Percentiles rank a stretch among this genome's conserved stretches.
Conservation (phyloP, 2,797 vertebrate genomes). For the Coilia nasus region DNA sequence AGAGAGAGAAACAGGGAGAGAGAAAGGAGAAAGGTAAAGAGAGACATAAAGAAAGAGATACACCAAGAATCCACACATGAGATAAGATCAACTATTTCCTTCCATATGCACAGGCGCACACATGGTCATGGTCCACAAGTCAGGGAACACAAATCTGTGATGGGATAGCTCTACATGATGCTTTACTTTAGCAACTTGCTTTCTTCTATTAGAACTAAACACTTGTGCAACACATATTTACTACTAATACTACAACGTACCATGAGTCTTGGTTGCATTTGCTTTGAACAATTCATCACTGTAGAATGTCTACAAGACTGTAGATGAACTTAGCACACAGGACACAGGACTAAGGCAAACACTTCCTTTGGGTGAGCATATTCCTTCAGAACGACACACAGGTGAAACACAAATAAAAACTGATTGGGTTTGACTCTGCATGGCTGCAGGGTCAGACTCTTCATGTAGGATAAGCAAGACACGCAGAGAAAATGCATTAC, state of each 20-base stretch:
- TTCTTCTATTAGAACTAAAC: too few relatives aligned
- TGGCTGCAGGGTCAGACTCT: background rate
- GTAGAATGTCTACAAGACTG: background rate
- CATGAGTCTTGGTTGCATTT: background rate
- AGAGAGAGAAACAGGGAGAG: background rate
- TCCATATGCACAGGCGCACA: background rate
- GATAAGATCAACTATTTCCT: background rate
- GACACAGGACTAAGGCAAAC: background rate
- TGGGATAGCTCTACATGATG: background rate
- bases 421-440: background rate
- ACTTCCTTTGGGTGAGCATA: background rate
- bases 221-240: background rate
- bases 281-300: background rate
- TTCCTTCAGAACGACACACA: background rate
- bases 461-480: too few relatives aligned
- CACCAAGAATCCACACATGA: background rate
- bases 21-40: background rate
- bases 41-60: background rate
- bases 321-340: too few relatives aligned
- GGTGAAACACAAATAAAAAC: background rate
- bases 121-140: background rate
- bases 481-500: too few relatives aligned
- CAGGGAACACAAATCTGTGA: background rate
- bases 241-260: background rate
- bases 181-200: too few relatives aligned